Conservation (phyloP, 1,140 invertebrate genomes). For the Matsumurasca onukii region DNA sequence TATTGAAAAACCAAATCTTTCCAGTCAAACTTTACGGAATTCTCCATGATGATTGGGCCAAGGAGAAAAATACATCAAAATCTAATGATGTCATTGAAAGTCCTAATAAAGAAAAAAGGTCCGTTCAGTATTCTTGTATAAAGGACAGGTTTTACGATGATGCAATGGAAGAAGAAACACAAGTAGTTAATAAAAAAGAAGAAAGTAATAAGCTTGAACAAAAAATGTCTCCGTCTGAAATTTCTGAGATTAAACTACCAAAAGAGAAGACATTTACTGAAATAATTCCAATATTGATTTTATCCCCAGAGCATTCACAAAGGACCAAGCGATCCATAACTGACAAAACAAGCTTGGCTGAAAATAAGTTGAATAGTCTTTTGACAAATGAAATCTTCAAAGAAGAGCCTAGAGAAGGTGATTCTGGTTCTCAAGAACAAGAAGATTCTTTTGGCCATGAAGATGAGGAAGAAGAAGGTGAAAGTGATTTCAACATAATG, state of each 20-base stretch:
- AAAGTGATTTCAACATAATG: neutral
- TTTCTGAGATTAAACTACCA: too few species aligned
- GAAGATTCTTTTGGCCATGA: too few species aligned
- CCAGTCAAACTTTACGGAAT: neutral
- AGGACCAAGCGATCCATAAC: neutral
- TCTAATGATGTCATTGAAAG: neutral
- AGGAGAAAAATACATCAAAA: neutral
- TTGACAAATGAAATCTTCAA: conserved; percentile 2
- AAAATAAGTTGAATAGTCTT: neutral
- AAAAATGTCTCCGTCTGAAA: too few species aligned
- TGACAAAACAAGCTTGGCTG: neutral
- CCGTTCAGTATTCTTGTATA: neutral
- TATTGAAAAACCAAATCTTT: neutral
- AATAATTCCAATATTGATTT: neutral
- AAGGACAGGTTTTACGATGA: neutral
- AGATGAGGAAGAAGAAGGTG: too few species aligned
- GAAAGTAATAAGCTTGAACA: too few species aligned
- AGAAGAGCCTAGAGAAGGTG: neutral
- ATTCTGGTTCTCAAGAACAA: too few species aligned
- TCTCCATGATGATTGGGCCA: neutral
- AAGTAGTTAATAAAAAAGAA: too few species aligned
- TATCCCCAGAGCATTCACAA: neutral
- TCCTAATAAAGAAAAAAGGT: neutral
- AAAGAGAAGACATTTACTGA: too few species aligned
- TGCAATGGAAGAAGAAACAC: conserved; percentile 8